A percentile compares a stretch with the other conserved stretches of the same genome.
Conservation (phyloP, 2,888 invertebrate species). For the Pelosia muscerda region DNA sequence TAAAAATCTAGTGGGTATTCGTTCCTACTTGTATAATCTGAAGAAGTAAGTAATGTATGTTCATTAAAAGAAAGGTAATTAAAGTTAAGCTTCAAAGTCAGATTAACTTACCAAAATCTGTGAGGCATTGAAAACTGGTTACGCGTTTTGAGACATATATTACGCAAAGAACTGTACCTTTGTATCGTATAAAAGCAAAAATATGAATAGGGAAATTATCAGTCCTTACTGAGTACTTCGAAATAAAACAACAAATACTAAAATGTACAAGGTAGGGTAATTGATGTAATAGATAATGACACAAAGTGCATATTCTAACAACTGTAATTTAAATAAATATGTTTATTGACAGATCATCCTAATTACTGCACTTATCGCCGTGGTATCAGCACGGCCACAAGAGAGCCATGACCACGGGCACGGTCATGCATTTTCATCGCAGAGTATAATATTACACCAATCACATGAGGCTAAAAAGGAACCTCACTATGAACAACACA, state of each 20-base stretch:
- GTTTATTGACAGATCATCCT: slow-evolving; percentile 28
- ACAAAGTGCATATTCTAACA: neutral
- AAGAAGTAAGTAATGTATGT: neutral
- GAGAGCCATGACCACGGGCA: slow-evolving; percentile 42
- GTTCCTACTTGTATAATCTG: neutral
- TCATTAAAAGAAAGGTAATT: slow-evolving; percentile 23
- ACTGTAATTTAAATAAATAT: neutral
- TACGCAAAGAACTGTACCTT: slow-evolving; percentile 2
- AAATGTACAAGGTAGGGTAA: slow-evolving; percentile 33
- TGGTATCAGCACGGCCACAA: slow-evolving; percentile 42
- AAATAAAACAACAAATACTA: slow-evolving; percentile 14
- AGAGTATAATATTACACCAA: slow-evolving; percentile 62
- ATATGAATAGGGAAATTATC: slow-evolving; percentile 16
- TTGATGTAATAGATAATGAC: neutral
- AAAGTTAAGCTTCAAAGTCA: slow-evolving; percentile 21
- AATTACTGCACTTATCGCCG: slow-evolving; percentile 29
- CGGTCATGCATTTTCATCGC: slow-evolving; percentile 61
- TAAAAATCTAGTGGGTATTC: too few relatives aligned
- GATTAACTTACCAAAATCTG: slow-evolving; percentile 23
- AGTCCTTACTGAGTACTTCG: slow-evolving; percentile 21
- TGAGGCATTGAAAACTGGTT: slow-evolving; percentile 25
- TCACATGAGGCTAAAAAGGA: slow-evolving; percentile 36
- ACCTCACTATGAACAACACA: slow-evolving; percentile 17
- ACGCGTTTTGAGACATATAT: neutral
- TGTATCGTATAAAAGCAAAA: slow-evolving; percentile 35